Base-by-base conservation (phyloP, 2,797 vertebrate genomes). In the Leptodactylus fallax region DNA sequence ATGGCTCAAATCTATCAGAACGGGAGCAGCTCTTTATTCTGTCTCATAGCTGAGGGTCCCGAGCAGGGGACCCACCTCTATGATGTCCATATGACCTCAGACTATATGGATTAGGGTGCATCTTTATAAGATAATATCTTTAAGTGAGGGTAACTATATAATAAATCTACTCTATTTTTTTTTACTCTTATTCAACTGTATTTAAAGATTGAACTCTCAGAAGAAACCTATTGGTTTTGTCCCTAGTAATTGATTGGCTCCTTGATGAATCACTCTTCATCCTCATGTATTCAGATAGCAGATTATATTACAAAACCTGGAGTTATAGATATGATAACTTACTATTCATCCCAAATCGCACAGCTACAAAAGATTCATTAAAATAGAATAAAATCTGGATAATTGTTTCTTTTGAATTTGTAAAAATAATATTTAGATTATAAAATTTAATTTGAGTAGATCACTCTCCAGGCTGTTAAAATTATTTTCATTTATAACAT, bases 401-500 rank as follows among this genome's bases (percentile, higher is more conserved):
- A 53, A 77, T 77, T 77, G 74, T 23, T 77, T 53, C 47, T n/a
- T 76, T 51, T 76, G 9, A 23, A 77, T 77, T 23, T 23, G 49
- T 53, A 77, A 51, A 51, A 53, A 77, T 77, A 77, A 77, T 49
- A n/a, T 76, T 76, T 49, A 14, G 72, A 53, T 51, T 51, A 23
- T 23, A 23, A 77, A 77, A 49, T 12, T 74, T 17, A 74, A 49
- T 74, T 49, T 74, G 45, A 49, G 49, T 47, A 53, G 21, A 53
- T 77, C 47, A 23, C n/a, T 77, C n/a, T 77, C 21, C 0, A 21
- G 47, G 74, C 12, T 53, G 74, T 14, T 23, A 21, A 77, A 56
- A 60, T 79, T 36, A 56, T 79, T 60, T 79, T 79, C 23, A 79
- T 10, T 79, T 36, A 45, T 36, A 79, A 36, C 53, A 60, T 79